phyloP scores from a whole-genome alignment of 2,797 vertebrate genomes.

The Lateolabrax maculatus region DNA sequence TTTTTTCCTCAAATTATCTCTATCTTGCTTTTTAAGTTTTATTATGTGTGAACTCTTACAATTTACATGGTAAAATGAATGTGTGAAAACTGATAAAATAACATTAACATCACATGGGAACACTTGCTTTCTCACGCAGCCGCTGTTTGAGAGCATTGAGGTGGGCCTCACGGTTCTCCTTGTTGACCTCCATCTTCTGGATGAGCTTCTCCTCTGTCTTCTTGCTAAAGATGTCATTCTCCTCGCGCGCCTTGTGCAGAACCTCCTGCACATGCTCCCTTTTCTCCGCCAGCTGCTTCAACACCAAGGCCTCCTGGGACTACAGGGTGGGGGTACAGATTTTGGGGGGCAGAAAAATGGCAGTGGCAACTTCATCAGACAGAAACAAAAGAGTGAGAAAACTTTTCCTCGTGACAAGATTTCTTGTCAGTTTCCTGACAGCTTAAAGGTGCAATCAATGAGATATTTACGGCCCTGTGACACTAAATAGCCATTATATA shows the following conservation, averaged over 20 bases:
- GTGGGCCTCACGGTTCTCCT: slow-evolving; percentile 91
- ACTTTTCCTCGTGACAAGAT: too few species aligned
- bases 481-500: background rate
- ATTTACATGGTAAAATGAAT: background rate
- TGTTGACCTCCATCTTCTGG: slow-evolving; percentile 93
- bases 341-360: too few species aligned
- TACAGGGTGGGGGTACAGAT: slow-evolving; percentile 46
- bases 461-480: background rate
- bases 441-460: background rate
- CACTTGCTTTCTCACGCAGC: slow-evolving; percentile 88
- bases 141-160: slow-evolving; percentile 90
- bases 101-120: background rate
- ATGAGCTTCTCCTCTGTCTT: slow-evolving; percentile 92
- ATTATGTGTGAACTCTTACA: background rate
- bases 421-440: background rate
- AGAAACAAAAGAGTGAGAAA: background rate
- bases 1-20: too few species aligned
- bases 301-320: slow-evolving; percentile 90
- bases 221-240: slow-evolving; percentile 92
- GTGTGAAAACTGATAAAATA: background rate
- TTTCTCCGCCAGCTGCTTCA: slow-evolving; percentile 92
- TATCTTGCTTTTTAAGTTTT: background rate
- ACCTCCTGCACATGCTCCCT: slow-evolving; percentile 90
- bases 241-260: slow-evolving; percentile 90
- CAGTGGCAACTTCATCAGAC: background rate